Percentiles rank a stretch among this genome's conserved stretches.
Conservation (phyloP, 2,113 vertebrate species). For the Diglossa brunneiventris region DNA sequence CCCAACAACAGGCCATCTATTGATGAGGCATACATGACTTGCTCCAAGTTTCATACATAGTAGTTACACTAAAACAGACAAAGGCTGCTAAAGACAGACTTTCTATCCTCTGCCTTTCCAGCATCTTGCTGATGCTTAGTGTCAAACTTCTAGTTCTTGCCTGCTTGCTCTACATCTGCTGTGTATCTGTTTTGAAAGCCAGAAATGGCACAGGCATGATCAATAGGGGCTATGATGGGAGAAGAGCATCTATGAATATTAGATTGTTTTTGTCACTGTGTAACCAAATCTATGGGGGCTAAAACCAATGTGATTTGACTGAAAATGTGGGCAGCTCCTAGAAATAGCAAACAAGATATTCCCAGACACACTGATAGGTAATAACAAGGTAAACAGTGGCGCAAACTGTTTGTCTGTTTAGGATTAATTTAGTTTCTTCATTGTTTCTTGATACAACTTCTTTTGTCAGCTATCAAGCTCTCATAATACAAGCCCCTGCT, state of each 20-base stretch:
- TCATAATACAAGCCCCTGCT: background rate
- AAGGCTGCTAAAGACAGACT: background rate
- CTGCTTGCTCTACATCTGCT: background rate
- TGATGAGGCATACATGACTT: fast-evolving
- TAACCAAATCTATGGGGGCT: background rate
- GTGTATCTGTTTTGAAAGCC: background rate
- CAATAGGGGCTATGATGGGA: background rate
- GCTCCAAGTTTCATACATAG: background rate
- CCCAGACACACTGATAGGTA: background rate
- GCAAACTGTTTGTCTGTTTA: background rate
- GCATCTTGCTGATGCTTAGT: background rate
- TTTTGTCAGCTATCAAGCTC: background rate
- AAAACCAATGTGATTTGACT: background rate
- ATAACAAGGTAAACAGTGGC: background rate
- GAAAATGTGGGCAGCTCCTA: background rate
- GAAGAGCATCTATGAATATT: background rate
- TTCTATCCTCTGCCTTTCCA: background rate
- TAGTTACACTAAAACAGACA: background rate
- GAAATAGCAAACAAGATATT: background rate
- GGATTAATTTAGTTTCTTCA: background rate
- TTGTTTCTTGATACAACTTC: background rate
- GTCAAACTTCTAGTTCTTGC: background rate
- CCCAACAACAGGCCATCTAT: background rate
- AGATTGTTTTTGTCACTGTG: background rate
- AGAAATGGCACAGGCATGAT: background rate